Conservation (phyloP, 2,113 vertebrate species). For the Siphamia tubifer region DNA sequence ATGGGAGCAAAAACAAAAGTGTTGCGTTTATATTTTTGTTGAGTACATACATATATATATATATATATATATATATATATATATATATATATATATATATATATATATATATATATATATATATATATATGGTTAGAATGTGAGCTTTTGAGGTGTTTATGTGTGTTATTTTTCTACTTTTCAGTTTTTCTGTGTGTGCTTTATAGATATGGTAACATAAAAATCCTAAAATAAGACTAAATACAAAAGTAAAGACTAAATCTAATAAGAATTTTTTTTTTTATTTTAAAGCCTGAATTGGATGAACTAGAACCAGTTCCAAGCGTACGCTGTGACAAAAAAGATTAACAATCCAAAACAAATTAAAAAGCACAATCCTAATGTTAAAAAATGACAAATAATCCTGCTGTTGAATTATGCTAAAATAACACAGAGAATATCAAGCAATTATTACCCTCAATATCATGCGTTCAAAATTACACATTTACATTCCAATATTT, state of each 20-base stretch:
- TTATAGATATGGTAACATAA: too few species aligned
- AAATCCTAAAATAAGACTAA: not conserved
- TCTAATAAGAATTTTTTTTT: not conserved
- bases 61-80: too few species aligned
- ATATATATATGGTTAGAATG: too few species aligned
- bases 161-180: too few species aligned
- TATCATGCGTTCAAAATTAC: conserved; percentile 64
- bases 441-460: conserved; percentile 60
- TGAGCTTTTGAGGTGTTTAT: too few species aligned
- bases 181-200: too few species aligned
- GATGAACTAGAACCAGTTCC: conserved; percentile 12
- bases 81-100: too few species aligned
- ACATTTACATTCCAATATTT: conserved; percentile 76
- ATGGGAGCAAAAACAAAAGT: too few species aligned
- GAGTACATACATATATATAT: too few species aligned
- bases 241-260: not conserved
- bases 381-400: conserved; percentile 53
- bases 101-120: too few species aligned
- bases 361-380: conserved; percentile 51
- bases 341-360: conserved; percentile 37
- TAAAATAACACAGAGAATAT: conserved; percentile 57
- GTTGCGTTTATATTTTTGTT: too few species aligned
- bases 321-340: not conserved
- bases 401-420: conserved; percentile 45
- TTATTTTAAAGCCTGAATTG: conserved; percentile 6